Evolutionary conservation across 1,140 invertebrate species (phyloP).

Genomic region (Holcopasites calliopsidis): DNA sequence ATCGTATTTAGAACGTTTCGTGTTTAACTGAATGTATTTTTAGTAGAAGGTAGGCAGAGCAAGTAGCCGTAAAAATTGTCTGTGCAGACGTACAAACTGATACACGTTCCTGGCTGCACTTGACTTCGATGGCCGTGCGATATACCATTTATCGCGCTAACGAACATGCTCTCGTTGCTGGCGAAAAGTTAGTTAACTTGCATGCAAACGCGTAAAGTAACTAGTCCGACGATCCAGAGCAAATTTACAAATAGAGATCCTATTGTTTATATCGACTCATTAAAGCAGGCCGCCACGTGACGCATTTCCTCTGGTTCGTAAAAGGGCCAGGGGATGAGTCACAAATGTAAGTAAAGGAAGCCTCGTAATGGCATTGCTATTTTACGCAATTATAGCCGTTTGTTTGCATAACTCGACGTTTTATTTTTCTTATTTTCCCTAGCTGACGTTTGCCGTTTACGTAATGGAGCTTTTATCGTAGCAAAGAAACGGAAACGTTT

Average conservation of each 20-base stretch:
- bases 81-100: neutral
- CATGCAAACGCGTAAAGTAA: neutral
- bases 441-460: neutral
- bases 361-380: slow-evolving; percentile 21
- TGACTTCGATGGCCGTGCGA: neutral
- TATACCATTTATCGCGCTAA: neutral
- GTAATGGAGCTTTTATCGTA: neutral
- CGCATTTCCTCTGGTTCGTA: slow-evolving; percentile 17
- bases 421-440: neutral
- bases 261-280: slow-evolving; percentile 20
- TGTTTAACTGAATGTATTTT: slow-evolving; percentile 50
- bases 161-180: neutral
- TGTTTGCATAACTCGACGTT: slow-evolving; percentile 8
- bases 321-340: slow-evolving; percentile 32
- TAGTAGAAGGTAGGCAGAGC: neutral
- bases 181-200: neutral
- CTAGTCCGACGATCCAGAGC: neutral
- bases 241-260: neutral
- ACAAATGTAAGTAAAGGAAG: slow-evolving; percentile 23
- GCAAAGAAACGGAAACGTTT: no score
- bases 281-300: slow-evolving; percentile 10
- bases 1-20: slow-evolving; percentile 44
- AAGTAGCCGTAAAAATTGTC: slow-evolving; percentile 10
- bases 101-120: neutral
- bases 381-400: neutral